Conservation (phyloP, 2,888 invertebrate species). For the Latrodectus hesperus region DNA sequence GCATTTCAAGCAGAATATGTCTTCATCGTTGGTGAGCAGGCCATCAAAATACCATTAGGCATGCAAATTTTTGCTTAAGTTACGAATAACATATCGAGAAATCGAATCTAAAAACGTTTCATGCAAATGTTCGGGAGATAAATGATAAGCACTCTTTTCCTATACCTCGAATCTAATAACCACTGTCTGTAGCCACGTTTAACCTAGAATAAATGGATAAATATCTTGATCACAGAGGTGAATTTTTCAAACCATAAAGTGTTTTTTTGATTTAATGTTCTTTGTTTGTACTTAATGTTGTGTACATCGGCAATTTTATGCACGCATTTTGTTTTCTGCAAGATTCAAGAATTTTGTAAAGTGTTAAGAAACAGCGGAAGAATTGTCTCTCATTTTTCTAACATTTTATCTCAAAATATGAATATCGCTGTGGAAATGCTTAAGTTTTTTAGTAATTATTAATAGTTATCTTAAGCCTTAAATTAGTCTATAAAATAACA, state of each 20-base stretch:
- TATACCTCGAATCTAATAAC: conserved; percentile 44
- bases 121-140: conserved; percentile 50
- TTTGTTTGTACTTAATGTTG: background rate
- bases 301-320: background rate
- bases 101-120: conserved; percentile 59
- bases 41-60: conserved; percentile 66
- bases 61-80: conserved; percentile 61
- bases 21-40: conserved; percentile 53
- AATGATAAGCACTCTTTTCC: conserved; percentile 19
- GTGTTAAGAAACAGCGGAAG: background rate
- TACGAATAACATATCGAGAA: conserved; percentile 48
- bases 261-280: conserved; percentile 1
- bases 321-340: background rate
- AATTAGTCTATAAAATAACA: too few relatives aligned
- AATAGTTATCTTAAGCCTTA: too few relatives aligned
- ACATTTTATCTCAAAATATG: too few relatives aligned
- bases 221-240: conserved; percentile 31
- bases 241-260: conserved; percentile 10
- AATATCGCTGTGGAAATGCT: too few relatives aligned
- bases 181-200: conserved; percentile 19
- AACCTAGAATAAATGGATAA: conserved; percentile 39
- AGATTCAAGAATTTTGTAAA: background rate
- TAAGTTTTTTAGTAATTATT: too few relatives aligned
- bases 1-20: conserved; percentile 35
- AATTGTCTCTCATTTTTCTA: too few relatives aligned